These are phyloP conservation scores for Ophion costatus DNA, from an alignment of 2,888 invertebrate species.

Conservation along the genomic window DNA sequence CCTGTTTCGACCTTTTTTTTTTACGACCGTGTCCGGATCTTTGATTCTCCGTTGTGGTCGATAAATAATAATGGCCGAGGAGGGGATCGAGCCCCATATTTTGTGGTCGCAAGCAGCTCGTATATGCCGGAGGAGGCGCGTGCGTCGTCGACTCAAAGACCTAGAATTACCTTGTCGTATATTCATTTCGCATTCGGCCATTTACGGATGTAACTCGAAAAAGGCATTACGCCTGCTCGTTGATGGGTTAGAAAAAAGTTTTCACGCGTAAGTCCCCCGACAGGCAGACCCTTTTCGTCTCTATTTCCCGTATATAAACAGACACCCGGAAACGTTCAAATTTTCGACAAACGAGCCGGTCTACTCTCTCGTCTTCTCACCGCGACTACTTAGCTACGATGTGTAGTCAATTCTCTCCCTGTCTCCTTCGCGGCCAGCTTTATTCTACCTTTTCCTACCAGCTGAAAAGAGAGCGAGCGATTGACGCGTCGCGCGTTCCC, in stretches of 20 bases:
- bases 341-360: slow-evolving; percentile 71
- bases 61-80: slow-evolving; percentile 62
- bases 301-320: slow-evolving; percentile 18
- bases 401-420: slow-evolving; percentile 28
- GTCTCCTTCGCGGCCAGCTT: background rate
- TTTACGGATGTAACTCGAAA: slow-evolving; percentile 14
- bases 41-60: slow-evolving; percentile 55
- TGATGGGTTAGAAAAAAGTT: slow-evolving; percentile 59
- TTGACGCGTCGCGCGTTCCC: slow-evolving; percentile 60
- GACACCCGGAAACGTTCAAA: slow-evolving; percentile 71
- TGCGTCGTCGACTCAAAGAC: slow-evolving; percentile 37
- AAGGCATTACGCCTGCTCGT: slow-evolving; percentile 32
- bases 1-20: slow-evolving; percentile 30
- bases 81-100: slow-evolving; percentile 57
- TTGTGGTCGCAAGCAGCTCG: slow-evolving; percentile 49
- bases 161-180: slow-evolving; percentile 37
- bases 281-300: slow-evolving; percentile 37
- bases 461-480: slow-evolving; percentile 28
- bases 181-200: slow-evolving; percentile 25
- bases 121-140: slow-evolving; percentile 45
- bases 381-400: slow-evolving; percentile 31
- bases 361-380: slow-evolving; percentile 50
- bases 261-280: slow-evolving; percentile 31
- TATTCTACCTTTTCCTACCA: slow-evolving; percentile 32
- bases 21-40: slow-evolving; percentile 38